Percentiles rank a stretch among this genome's conserved stretches.
These are phyloP conservation scores for Dryobotodes eremita DNA, from an alignment of 2,888 invertebrate genomes.

Conservation along the genomic window DNA sequence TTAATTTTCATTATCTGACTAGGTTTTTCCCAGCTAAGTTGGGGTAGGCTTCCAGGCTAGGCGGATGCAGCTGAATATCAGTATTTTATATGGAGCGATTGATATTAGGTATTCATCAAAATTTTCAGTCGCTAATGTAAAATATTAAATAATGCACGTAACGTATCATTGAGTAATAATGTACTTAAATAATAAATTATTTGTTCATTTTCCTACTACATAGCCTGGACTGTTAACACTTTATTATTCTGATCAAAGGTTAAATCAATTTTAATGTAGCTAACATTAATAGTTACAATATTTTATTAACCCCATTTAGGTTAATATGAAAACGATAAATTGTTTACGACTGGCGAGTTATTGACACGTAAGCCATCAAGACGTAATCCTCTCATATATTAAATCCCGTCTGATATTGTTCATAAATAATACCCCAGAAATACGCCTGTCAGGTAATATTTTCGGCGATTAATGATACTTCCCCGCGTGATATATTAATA, in stretches of 20 bases:
- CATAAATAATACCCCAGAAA: conserved; percentile 49
- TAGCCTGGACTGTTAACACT: no score
- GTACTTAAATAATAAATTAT: background rate
- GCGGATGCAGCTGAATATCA: no score
- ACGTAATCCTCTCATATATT: conserved; percentile 46
- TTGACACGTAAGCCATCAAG: conserved; percentile 42
- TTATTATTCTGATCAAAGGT: background rate
- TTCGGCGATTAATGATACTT: conserved; percentile 35
- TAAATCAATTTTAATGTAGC: conserved; percentile 10
- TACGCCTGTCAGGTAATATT: conserved; percentile 42
- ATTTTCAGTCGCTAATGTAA: background rate
- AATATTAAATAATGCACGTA: background rate
- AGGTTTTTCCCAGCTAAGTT: no score
- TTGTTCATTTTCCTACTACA: background rate
- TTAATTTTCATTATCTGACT: no score
- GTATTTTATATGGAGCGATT: no score
- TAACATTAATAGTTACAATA: conserved; percentile 37
- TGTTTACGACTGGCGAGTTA: conserved; percentile 54
- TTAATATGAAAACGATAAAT: conserved; percentile 59
- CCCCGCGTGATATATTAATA: conserved; percentile 32
- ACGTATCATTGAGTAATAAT: background rate
- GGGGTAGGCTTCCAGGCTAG: no score
- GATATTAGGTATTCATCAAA: no score
- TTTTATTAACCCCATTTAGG: conserved; percentile 50
- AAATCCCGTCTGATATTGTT: conserved; percentile 54